Percentiles rank a stretch among this genome's conserved stretches.
phyloP scores from a whole-genome alignment of 2,113 vertebrate species.

The Microcebus lehilahytsara region DNA sequence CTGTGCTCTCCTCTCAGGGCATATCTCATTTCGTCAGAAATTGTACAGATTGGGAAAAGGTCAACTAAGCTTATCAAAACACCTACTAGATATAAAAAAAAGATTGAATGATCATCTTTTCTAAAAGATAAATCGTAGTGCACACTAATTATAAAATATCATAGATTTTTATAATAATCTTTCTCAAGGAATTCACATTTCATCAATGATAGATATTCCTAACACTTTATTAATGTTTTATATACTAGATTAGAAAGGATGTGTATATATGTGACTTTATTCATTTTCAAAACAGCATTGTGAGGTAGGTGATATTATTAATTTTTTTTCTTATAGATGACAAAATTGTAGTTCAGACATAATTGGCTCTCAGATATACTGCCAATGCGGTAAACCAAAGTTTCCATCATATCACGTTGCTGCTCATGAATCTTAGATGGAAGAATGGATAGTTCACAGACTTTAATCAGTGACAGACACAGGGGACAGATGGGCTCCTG shows the following conservation, averaged over 20 bases:
- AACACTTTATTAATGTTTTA: neutral
- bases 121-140: neutral
- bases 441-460: neutral
- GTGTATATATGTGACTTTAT: neutral
- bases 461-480: neutral
- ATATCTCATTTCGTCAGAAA: neutral
- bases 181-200: neutral
- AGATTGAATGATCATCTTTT: neutral
- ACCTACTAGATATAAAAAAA: neutral
- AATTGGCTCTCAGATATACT: neutral
- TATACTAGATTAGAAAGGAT: neutral
- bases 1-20: neutral
- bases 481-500: neutral
- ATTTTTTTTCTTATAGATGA: neutral
- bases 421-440: neutral
- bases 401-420: neutral
- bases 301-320: neutral
- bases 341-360: neutral
- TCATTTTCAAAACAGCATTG: neutral
- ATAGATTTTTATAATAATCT: neutral
- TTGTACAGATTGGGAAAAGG: slow-evolving; percentile 36
- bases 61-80: slow-evolving; percentile 11
- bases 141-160: neutral
- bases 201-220: neutral
- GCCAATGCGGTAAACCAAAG: neutral